phyloP scores from a whole-genome alignment of 1,140 invertebrate species.

The Panagrolaimus sp. region DNA sequence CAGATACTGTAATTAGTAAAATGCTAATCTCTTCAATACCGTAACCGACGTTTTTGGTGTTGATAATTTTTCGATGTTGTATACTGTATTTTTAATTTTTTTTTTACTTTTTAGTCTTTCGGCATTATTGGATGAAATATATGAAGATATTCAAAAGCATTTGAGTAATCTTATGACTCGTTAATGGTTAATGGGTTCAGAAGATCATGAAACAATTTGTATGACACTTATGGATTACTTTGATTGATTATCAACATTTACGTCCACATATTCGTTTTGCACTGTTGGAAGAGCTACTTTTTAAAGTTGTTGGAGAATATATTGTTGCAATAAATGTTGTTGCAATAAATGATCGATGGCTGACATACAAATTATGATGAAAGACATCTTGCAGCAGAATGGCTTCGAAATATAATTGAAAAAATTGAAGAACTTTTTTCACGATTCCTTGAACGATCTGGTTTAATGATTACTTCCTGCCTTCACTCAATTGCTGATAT shows the following conservation, averaged over 20 bases:
- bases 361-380: slow-evolving; percentile 47
- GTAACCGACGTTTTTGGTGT: too few relatives aligned
- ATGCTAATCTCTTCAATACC: too few relatives aligned
- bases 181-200: slow-evolving; percentile 26
- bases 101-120: slow-evolving; percentile 31
- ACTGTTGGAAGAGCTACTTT: slow-evolving; percentile 39
- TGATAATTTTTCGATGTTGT: too few relatives aligned
- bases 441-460: slow-evolving; percentile 24
- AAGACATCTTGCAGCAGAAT: slow-evolving; percentile 38
- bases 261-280: slow-evolving; percentile 32
- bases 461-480: slow-evolving; percentile 26
- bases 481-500: slow-evolving; percentile 41
- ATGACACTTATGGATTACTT: slow-evolving; percentile 44
- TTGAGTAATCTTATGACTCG: slow-evolving; percentile 41
- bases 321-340: slow-evolving; percentile 29
- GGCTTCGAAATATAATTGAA: slow-evolving; percentile 35
- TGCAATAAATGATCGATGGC: slow-evolving; percentile 25
- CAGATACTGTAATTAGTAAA: too few relatives aligned
- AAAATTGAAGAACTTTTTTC: slow-evolving; percentile 33
- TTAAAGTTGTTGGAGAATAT: slow-evolving; percentile 41
- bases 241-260: slow-evolving; percentile 39
- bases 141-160: slow-evolving; percentile 40
- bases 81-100: too few relatives aligned
- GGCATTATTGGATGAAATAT: slow-evolving; percentile 41
- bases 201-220: slow-evolving; percentile 46